A percentile compares a stretch with the other conserved stretches of the same genome.
Evolutionary conservation across 2,888 invertebrate species (phyloP).

Genomic region (Germaria angustata): DNA sequence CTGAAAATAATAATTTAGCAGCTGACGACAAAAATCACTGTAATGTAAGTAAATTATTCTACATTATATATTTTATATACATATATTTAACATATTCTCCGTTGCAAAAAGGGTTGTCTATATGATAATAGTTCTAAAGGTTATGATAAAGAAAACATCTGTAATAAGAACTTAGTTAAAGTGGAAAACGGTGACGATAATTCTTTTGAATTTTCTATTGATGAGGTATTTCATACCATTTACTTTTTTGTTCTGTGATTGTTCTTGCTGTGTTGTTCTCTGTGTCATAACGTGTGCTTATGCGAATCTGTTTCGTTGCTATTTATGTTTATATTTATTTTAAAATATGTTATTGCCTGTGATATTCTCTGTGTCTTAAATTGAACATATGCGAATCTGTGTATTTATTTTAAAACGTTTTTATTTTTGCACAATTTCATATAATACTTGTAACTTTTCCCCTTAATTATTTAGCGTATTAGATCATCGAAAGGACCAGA

Average conservation of each 20-base stretch:
- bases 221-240: too few relatives aligned
- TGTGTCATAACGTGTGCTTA: too few relatives aligned
- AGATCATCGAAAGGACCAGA: constrained; percentile 74
- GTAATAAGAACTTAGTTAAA: constrained; percentile 74
- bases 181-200: constrained; percentile 76
- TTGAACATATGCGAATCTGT: not conserved
- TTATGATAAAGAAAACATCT: constrained; percentile 75
- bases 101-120: constrained; percentile 75
- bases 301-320: too few relatives aligned
- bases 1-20: constrained; percentile 61
- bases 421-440: not conserved
- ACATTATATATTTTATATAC: not conserved
- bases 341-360: not conserved
- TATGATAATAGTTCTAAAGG: constrained; percentile 64
- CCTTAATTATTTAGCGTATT: constrained; percentile 70
- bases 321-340: constrained; percentile 54
- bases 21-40: constrained; percentile 68
- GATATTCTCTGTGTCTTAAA: not conserved
- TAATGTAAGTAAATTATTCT: constrained; percentile 72
- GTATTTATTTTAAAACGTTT: not conserved
- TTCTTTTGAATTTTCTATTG: constrained; percentile 78
- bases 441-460: constrained; percentile 7
- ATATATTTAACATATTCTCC: constrained; percentile 7
- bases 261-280: too few relatives aligned
- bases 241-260: too few relatives aligned